Conservation (phyloP, 2,888 invertebrate species). For the Acheta domesticus region DNA sequence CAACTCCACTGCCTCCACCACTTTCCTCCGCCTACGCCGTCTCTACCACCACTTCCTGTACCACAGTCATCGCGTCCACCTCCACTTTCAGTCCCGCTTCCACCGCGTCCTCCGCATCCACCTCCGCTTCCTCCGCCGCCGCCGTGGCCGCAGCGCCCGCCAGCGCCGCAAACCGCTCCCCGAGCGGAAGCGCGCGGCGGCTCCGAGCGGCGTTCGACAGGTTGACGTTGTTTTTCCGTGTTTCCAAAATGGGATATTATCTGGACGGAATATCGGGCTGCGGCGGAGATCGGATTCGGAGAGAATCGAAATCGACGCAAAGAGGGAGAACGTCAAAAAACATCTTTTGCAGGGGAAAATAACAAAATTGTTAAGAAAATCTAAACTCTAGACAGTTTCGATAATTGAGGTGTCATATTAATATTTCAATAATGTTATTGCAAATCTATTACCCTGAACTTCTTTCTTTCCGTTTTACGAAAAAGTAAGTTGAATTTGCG, state of each 20-base stretch:
- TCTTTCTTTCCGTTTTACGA: no score
- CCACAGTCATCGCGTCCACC: not conserved
- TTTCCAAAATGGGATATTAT: not conserved
- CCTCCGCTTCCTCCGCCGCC: not conserved
- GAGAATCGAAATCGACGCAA: not conserved
- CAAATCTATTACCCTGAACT: no score
- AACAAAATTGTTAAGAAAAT: no score
- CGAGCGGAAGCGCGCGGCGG: not conserved
- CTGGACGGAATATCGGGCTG: not conserved
- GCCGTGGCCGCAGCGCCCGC: not conserved
- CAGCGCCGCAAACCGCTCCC: not conserved
- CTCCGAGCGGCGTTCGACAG: not conserved
- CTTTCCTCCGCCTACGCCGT: no score
- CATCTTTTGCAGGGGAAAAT: no score
- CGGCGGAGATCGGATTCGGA: not conserved
- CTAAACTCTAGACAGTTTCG: no score
- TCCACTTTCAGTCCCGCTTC: not conserved
- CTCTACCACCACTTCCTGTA: no score
- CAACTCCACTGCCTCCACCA: not conserved
- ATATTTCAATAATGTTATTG: no score
- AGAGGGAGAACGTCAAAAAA: not conserved
- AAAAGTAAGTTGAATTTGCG: no score
- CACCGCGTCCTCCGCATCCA: not conserved
- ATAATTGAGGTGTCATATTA: no score
- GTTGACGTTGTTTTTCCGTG: constrained; percentile 9